Conservation (phyloP, 2,888 invertebrate genomes). For the Rhopalosiphum nymphaeae region DNA sequence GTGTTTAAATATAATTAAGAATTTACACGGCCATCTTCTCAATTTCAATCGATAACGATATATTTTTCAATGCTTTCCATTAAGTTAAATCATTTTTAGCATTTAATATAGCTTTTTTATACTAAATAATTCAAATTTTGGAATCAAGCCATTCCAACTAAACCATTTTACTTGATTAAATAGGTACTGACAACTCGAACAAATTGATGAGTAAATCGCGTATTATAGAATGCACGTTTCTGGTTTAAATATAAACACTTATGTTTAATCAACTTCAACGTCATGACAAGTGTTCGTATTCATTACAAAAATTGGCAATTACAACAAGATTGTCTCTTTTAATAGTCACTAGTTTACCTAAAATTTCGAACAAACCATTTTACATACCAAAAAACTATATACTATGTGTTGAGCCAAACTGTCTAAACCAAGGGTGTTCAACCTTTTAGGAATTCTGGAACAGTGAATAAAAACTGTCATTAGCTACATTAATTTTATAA, state of each 20-base stretch:
- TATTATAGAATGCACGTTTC: background rate
- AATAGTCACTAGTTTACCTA: background rate
- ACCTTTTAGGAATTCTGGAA: background rate
- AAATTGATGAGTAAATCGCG: slow-evolving; percentile 24
- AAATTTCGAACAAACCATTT: slow-evolving; percentile 1
- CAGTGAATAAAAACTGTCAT: background rate
- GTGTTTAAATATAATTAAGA: background rate
- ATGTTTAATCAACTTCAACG: slow-evolving; percentile 34
- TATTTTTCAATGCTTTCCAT: background rate
- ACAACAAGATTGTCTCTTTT: slow-evolving; percentile 10
- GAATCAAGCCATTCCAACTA: slow-evolving; percentile 13
- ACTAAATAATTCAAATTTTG: background rate
- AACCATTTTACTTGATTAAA: slow-evolving; percentile 25
- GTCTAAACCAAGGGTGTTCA: background rate
- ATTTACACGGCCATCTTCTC: background rate
- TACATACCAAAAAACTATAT: background rate
- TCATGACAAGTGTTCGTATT: background rate
- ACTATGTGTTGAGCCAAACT: background rate
- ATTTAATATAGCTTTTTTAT: background rate
- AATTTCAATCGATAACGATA: background rate
- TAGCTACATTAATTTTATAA: background rate
- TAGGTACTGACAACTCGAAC: slow-evolving; percentile 5
- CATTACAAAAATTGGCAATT: slow-evolving; percentile 29
- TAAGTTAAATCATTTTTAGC: background rate
- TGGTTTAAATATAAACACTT: slow-evolving; percentile 30